A percentile compares a stretch with the other conserved stretches of the same genome.
These are phyloP conservation scores for Prolemur simus DNA, from an alignment of 2,113 vertebrate species.

Conservation along the genomic window DNA sequence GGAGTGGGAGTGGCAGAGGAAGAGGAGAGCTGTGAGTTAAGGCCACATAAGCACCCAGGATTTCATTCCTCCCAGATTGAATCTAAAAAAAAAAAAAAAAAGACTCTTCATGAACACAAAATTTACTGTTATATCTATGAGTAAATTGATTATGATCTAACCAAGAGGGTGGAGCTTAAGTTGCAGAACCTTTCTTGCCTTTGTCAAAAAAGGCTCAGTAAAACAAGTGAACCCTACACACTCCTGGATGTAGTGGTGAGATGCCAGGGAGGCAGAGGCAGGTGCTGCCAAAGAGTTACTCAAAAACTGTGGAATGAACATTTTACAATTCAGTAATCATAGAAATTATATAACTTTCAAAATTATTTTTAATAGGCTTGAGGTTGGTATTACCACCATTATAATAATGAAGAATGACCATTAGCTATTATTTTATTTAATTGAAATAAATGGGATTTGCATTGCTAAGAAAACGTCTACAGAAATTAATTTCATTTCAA, in stretches of 20 bases:
- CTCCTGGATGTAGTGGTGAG: fast-evolving
- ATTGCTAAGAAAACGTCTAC: background rate
- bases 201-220: background rate
- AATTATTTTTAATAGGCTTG: background rate
- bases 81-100: background rate
- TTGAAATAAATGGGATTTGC: background rate
- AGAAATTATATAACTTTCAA: background rate
- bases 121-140: background rate
- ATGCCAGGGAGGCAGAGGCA: background rate
- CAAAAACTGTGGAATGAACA: background rate
- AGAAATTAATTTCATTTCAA: background rate
- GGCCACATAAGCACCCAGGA: background rate
- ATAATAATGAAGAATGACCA: background rate
- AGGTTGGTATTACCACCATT: background rate
- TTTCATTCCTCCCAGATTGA: background rate
- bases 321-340: background rate
- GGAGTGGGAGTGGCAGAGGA: fast-evolving
- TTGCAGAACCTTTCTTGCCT: background rate
- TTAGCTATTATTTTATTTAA: background rate
- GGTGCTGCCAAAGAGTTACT: background rate
- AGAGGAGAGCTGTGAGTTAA: background rate
- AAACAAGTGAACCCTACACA: background rate
- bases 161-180: background rate
- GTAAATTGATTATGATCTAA: background rate
- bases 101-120: background rate